A percentile compares a stretch with the other conserved stretches of the same genome.
These are phyloP conservation scores for Saccopteryx bilineata DNA, from an alignment of 2,113 vertebrate genomes.

Conservation along the genomic window DNA sequence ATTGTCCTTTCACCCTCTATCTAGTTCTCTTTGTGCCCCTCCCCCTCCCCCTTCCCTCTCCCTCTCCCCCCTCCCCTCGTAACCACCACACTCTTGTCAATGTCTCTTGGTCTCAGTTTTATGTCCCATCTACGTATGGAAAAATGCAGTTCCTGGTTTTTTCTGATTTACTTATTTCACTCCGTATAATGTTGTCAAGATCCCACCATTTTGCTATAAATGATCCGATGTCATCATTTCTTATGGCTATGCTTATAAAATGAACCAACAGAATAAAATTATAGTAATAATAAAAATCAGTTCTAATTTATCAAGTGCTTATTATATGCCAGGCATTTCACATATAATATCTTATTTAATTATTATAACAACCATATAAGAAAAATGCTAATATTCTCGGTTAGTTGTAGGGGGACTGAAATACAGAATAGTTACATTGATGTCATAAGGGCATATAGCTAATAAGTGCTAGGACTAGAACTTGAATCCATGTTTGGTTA, in stretches of 20 bases:
- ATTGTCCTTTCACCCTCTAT: no score
- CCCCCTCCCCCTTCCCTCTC: no score
- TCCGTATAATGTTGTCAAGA: no score
- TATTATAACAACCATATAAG: not conserved
- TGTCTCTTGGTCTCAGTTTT: no score
- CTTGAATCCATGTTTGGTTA: not conserved
- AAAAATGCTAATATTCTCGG: conserved; percentile 31
- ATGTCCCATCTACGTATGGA: no score
- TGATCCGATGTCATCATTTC: no score
- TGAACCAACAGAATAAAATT: not conserved
- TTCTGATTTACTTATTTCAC: no score
- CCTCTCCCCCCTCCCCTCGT: no score
- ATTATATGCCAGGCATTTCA: not conserved
- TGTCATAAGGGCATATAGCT: not conserved
- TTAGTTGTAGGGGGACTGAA: conserved; percentile 42
- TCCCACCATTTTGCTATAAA: no score
- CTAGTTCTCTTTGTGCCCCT: no score
- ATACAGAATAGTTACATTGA: not conserved
- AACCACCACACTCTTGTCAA: no score
- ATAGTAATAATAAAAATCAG: conserved; percentile 29
- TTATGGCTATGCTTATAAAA: conserved; percentile 32
- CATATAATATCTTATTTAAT: conserved; percentile 25
- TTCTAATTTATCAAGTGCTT: conserved; percentile 16
- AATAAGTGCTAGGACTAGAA: not conserved
- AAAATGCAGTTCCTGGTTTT: no score